Conservation (phyloP, 2,797 vertebrate genomes). For the Miichthys miiuy region DNA sequence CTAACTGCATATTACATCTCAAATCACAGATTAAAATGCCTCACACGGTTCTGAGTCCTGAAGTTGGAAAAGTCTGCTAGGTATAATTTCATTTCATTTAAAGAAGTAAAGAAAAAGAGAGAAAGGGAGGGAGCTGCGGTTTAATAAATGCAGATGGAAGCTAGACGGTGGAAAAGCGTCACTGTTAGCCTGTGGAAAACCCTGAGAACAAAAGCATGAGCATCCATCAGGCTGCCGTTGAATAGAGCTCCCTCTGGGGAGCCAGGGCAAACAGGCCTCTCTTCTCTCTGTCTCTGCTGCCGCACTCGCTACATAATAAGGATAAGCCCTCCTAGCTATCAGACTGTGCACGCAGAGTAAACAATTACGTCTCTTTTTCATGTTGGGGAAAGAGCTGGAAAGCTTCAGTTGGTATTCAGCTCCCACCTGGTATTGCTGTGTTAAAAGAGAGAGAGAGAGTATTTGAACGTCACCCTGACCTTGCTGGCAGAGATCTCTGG, state of each 20-base stretch:
- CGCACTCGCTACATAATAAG: slow-evolving; percentile 66
- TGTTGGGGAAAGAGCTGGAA: slow-evolving; percentile 54
- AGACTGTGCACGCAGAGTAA: slow-evolving; percentile 65
- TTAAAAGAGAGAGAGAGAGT: slow-evolving; percentile 14
- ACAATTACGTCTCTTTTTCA: slow-evolving; percentile 72
- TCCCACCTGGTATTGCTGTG: slow-evolving; percentile 55
- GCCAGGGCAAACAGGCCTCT: slow-evolving; percentile 69
- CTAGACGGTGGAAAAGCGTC: slow-evolving; percentile 35
- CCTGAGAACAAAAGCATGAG: slow-evolving; percentile 76
- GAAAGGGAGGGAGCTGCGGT: background rate
- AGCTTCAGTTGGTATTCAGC: slow-evolving; percentile 50
- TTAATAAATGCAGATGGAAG: slow-evolving; percentile 68
- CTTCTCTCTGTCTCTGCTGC: slow-evolving; percentile 64
- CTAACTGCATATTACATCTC: slow-evolving; percentile 36
- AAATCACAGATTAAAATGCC: slow-evolving; percentile 59
- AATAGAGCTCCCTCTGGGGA: slow-evolving; percentile 72
- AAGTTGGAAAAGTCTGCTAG: slow-evolving; percentile 48
- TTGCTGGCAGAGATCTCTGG: slow-evolving; percentile 60
- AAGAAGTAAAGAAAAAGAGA: slow-evolving; percentile 22
- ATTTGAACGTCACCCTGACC: slow-evolving; percentile 55
- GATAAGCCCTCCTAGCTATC: slow-evolving; percentile 70
- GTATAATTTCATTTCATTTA: slow-evolving; percentile 58
- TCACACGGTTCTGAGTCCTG: slow-evolving; percentile 6
- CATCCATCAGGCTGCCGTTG: slow-evolving; percentile 76
- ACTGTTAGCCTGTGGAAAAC: slow-evolving; percentile 67